These are phyloP conservation scores for Parapsyche elsis DNA, from an alignment of 1,140 invertebrate genomes.

Conservation along the genomic window DNA sequence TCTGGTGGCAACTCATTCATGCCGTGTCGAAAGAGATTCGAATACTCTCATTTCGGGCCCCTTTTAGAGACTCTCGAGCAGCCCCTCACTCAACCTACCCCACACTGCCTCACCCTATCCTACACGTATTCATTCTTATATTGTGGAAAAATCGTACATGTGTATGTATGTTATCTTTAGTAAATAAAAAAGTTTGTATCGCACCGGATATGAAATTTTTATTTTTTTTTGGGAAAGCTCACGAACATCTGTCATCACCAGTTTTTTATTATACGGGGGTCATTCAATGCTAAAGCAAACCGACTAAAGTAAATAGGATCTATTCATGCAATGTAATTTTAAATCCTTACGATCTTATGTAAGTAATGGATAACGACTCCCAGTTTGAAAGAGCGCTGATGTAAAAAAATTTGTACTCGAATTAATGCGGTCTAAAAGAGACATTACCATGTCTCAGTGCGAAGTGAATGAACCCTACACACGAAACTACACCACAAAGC, in stretches of 20 bases:
- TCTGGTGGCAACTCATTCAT: conserved; percentile 8
- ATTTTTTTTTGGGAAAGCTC: background rate
- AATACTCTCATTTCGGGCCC: background rate
- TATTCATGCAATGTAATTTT: no score
- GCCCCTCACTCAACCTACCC: background rate
- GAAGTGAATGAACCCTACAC: background rate
- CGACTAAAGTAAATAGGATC: no score
- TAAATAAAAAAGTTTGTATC: background rate
- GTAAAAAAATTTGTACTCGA: no score
- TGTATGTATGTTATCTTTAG: background rate
- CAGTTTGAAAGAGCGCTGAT: no score
- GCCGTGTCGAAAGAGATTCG: conserved; percentile 6
- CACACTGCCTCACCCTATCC: background rate
- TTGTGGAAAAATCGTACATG: background rate
- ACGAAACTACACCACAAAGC: conserved; percentile 1
- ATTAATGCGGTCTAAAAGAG: no score
- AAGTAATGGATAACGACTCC: no score
- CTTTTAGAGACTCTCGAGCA: background rate
- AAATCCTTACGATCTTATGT: no score
- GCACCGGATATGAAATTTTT: conserved; percentile 7
- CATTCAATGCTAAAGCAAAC: background rate
- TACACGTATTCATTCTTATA: background rate
- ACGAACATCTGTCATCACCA: background rate
- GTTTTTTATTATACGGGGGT: background rate
- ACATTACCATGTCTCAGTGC: background rate